Base-by-base conservation (phyloP, 2,888 invertebrate genomes). In the Creontiades dilutus region DNA sequence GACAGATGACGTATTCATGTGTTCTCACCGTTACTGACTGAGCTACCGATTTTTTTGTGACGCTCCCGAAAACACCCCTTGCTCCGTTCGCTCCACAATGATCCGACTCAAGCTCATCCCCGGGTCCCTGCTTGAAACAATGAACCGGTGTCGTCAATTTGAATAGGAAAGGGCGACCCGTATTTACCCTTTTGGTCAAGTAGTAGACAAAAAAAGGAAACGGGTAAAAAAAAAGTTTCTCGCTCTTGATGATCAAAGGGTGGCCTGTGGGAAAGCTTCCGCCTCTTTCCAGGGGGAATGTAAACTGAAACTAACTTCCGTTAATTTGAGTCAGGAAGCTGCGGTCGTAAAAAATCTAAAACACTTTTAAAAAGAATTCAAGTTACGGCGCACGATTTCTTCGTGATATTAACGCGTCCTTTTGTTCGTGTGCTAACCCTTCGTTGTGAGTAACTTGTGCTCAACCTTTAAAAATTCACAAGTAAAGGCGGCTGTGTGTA, bases 281-380 rank as follows among this genome's bases (percentile, higher is more conserved):
- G 75, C 23, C 28, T 28, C 23, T 68, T 68, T 19, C 19, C 13
- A 19, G 14, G 55, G 61, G 57, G 19, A 85, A 28, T 75, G 86
- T 76, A 86, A 86, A 86, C 86, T 86, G 86, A 86, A 86, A 86
- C 86, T 86, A 46, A 86, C 86, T 86, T 86, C 86, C 86, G 75
- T 85, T 85, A 85, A 85, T 85, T 85, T 85, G 85, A 78, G 16
- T 47, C 46, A 46, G 78, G 78, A 46, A 78, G 78, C 46, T 78
- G 28, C 3, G 78, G 46, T 16, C 37, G 78, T 47, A 78, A 37
- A 78, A 46, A 46, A 78, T 78, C 47, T 37, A 78, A 68, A 78
- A 46, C 47, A 78, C 47, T 76, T 78, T 14, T n/a, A 46, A n/a
- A 78, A 68, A 23, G 68, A 68, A 68, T 11, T 13, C 11, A 23